Evolutionary conservation across 2,113 vertebrate genomes (phyloP), one percentile per base, ranked within the genome.

Genomic region (Microcebus jonahi): DNA sequence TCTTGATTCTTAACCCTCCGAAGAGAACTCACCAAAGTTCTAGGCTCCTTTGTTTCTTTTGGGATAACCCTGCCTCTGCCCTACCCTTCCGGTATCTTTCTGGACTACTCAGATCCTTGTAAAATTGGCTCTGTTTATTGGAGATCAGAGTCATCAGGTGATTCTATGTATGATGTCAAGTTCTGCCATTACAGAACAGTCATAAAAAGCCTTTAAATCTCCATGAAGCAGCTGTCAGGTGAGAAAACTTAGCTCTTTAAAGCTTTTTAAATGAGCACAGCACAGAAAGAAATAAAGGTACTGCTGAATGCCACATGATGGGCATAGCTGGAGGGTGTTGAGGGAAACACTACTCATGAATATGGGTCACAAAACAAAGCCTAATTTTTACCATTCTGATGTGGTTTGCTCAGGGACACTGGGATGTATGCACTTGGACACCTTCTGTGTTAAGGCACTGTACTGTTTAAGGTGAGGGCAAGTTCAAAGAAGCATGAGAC

Each of bases 101-200:
- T 89, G 29, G 18, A 53, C 36, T 36, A 11, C 65, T 70, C 29
- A 11, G 45, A 53, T 71, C 57, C 61, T 94, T 76, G 7, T 57
- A 71, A 90, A 94, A 85, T 39, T 17, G 65, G 59, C 53, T 42
- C 70, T 71, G 0, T 63, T 86, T 90, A 34, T 36, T 59, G 21
- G 68, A 83, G 36, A 65, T 93, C 8, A 1, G 39, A 70, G 57
- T 70, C 86, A 81, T 13, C 70, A 73, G 6, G 42, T 57, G 31
- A 63, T 39, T 75, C 75, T 89, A 0, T 29, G 42, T 88, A 36
- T 11, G 14, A 2, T 61, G 39, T 71, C n/a, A 96, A 67, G 45
- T 67, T 70, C 77, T 88, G 20, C 73, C 96, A 42, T 93, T 90
- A 53, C 42, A 55, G 76, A 88, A 23, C 75, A 83, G 85, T 61